Evolutionary conservation across 2,113 vertebrate species (phyloP).

Genomic region (Anas platyrhynchos): DNA sequence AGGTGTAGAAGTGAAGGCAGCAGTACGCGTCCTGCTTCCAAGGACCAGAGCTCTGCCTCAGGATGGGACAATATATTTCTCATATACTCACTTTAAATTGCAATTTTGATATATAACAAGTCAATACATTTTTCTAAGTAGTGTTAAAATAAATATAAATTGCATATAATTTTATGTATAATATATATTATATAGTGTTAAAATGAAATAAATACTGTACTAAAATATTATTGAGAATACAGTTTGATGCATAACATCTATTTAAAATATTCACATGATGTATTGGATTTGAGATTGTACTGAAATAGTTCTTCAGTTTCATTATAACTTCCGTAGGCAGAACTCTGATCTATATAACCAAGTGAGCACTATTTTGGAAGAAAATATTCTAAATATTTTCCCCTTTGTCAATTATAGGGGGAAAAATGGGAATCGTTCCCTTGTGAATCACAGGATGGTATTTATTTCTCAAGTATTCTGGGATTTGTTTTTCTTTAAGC

Average conservation of each 20-base stretch:
- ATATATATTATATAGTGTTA: too few relatives aligned
- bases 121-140: background rate
- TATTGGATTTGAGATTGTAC: background rate
- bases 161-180: too few relatives aligned
- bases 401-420: background rate
- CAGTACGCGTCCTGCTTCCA: background rate
- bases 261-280: constrained; percentile 21
- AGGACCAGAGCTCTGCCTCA: background rate
- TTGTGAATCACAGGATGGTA: constrained; percentile 3
- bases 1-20: background rate
- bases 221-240: constrained; percentile 12
- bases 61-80: background rate
- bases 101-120: background rate
- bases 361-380: constrained; percentile 16
- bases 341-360: constrained; percentile 43
- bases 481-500: background rate
- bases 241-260: background rate
- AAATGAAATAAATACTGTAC: background rate
- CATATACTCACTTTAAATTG: background rate
- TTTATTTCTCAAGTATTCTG: constrained; percentile 33
- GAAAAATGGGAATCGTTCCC: background rate
- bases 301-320: constrained; percentile 37
- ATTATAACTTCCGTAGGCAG: constrained; percentile 45
- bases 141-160: background rate
- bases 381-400: constrained; percentile 27